phyloP scores from a whole-genome alignment of 2,888 invertebrate genomes.

The Neoaliturus tenellus region DNA sequence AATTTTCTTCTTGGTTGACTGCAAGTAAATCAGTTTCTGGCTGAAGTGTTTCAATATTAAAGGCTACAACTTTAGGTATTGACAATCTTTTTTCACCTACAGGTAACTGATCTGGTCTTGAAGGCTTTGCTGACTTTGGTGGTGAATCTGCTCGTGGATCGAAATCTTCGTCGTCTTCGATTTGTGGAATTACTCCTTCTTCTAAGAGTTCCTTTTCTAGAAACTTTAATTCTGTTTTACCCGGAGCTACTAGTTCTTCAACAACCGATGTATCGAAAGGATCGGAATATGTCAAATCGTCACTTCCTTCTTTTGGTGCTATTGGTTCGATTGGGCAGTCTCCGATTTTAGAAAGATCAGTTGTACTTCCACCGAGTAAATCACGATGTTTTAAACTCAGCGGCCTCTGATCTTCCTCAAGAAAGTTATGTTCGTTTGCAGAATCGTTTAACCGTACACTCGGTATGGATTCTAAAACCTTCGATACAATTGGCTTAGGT shows the following conservation, averaged over 20 bases:
- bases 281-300: constrained; percentile 75
- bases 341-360: constrained; percentile 82
- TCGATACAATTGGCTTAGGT: constrained; percentile 3
- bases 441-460: constrained; percentile 45
- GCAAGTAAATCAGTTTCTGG: constrained; percentile 76
- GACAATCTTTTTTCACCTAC: constrained; percentile 63
- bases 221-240: constrained; percentile 86
- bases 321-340: constrained; percentile 81
- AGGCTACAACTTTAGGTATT: constrained; percentile 67
- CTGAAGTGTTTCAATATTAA: constrained; percentile 75
- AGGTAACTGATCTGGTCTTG: constrained; percentile 63
- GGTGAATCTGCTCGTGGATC: constrained; percentile 84
- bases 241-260: constrained; percentile 82
- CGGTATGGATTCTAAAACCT: constrained; percentile 31
- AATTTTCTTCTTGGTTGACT: constrained; percentile 75
- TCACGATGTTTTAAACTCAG: constrained; percentile 75
- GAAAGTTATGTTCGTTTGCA: constrained; percentile 57
- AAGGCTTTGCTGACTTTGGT: constrained; percentile 54
- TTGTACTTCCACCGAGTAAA: constrained; percentile 85
- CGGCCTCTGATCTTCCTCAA: constrained; percentile 59
- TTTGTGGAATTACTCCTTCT: constrained; percentile 69
- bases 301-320: constrained; percentile 70
- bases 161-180: constrained; percentile 83
- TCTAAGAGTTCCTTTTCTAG: constrained; percentile 86
- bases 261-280: constrained; percentile 92